phyloP scores from a whole-genome alignment of 2,797 vertebrate genomes.

The Oreonectes daqikongensis region DNA sequence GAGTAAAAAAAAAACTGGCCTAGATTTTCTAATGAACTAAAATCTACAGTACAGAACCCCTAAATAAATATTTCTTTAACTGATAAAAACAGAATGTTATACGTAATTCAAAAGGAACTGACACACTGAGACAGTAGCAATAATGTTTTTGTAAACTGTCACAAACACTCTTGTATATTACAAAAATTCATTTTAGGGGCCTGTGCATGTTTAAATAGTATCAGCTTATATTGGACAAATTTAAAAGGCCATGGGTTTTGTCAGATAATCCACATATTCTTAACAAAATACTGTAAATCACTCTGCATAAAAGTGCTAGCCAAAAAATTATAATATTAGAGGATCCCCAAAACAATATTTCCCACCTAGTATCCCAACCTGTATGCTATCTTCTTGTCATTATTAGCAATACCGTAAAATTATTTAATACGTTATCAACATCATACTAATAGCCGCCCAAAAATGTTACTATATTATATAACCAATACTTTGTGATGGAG shows the following conservation, averaged over 20 bases:
- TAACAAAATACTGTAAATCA: no score
- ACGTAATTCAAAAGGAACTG: not conserved
- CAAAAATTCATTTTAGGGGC: no score
- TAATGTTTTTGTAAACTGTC: not conserved
- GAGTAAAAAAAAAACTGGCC: constrained; percentile 33
- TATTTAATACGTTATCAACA: not conserved
- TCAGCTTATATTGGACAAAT: no score
- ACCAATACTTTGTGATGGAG: not conserved
- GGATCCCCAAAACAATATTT: not conserved
- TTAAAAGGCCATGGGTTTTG: no score
- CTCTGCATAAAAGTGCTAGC: not conserved
- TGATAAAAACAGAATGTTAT: not conserved
- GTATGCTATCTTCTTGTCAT: not conserved
- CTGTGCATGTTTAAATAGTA: no score
- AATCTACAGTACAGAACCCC: constrained; percentile 11
- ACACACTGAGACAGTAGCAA: not conserved
- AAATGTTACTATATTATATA: not conserved
- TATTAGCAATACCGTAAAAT: not conserved
- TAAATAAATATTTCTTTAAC: not conserved
- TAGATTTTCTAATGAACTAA: constrained; percentile 22
- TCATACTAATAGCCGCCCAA: not conserved
- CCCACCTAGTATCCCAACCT: no score
- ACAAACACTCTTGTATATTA: no score
- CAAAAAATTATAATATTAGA: not conserved
- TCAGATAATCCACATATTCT: no score